phyloP scores from a whole-genome alignment of 2,888 invertebrate genomes.

The Synergus laeviventris region DNA sequence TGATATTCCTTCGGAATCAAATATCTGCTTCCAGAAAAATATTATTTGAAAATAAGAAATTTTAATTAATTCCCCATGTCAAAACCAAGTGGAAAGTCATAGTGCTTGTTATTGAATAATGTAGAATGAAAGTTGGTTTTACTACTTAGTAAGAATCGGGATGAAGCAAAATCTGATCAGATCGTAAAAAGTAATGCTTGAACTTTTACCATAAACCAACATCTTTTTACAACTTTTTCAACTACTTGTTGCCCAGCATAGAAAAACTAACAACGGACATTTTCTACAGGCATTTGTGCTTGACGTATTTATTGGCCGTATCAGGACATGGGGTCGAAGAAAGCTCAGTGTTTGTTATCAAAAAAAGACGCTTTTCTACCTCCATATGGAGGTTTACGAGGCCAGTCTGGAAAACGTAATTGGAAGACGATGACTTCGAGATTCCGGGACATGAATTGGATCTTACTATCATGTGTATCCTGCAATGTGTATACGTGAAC shows the following conservation, averaged over 20 bases:
- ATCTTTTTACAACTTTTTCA: slow-evolving; percentile 3
- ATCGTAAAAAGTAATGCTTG: background rate
- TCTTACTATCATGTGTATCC: background rate
- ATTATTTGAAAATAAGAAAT: background rate
- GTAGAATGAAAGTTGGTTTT: background rate
- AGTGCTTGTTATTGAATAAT: background rate
- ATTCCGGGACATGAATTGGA: slow-evolving; percentile 16
- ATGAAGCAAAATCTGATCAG: background rate
- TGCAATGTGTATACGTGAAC: slow-evolving; percentile 6
- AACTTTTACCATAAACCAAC: background rate
- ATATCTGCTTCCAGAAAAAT: background rate
- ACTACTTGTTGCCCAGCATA: background rate
- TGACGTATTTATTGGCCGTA: background rate
- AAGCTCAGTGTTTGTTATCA: slow-evolving; percentile 23
- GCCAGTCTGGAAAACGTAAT: slow-evolving; percentile 9
- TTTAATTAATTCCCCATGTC: background rate
- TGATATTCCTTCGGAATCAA: background rate
- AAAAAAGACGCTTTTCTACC: slow-evolving; percentile 8
- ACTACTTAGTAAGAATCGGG: background rate
- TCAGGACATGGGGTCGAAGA: background rate
- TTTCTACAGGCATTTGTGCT: background rate
- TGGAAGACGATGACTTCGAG: slow-evolving; percentile 27
- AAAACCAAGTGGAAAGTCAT: background rate
- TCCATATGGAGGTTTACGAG: slow-evolving; percentile 2
- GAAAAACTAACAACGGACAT: background rate